Conservation (phyloP, 2,797 vertebrate species). For the Champsocephalus esox region DNA sequence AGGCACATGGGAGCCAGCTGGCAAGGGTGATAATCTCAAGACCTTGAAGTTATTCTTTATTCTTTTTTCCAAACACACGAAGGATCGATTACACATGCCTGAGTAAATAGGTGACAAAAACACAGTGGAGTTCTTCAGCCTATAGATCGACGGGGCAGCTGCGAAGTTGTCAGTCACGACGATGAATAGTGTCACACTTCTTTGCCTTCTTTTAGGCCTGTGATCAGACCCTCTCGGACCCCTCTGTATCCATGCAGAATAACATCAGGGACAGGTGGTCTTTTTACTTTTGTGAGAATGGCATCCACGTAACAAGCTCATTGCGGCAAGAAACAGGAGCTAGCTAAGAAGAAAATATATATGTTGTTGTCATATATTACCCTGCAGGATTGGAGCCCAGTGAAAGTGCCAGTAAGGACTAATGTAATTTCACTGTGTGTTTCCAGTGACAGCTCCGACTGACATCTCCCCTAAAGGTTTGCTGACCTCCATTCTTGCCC, state of each 20-base stretch:
- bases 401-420: constrained; percentile 59
- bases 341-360: constrained; percentile 23
- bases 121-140: constrained; percentile 67
- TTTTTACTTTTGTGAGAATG: constrained; percentile 27
- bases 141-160: constrained; percentile 76
- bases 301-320: constrained; percentile 31
- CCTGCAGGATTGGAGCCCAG: constrained; percentile 52
- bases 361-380: constrained; percentile 36
- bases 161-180: constrained; percentile 65
- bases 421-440: constrained; percentile 70
- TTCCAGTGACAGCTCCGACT: constrained; percentile 75
- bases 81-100: constrained; percentile 83
- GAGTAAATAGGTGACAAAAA: constrained; percentile 89
- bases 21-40: constrained; percentile 82
- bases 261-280: constrained; percentile 70
- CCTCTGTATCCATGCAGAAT: constrained; percentile 68
- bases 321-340: constrained; percentile 52
- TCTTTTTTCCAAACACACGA: constrained; percentile 70
- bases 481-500: constrained; percentile 81
- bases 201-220: constrained; percentile 42
- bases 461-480: constrained; percentile 77
- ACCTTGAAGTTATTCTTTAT: constrained; percentile 79
- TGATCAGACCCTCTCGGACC: constrained; percentile 61
- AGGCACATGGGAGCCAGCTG: constrained; percentile 79
- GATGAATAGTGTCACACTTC: constrained; percentile 68